Evolutionary conservation across 2,113 vertebrate genomes (phyloP), one percentile per base, ranked within the genome.

Genomic region (Ptilorrhoa leucosticta): DNA sequence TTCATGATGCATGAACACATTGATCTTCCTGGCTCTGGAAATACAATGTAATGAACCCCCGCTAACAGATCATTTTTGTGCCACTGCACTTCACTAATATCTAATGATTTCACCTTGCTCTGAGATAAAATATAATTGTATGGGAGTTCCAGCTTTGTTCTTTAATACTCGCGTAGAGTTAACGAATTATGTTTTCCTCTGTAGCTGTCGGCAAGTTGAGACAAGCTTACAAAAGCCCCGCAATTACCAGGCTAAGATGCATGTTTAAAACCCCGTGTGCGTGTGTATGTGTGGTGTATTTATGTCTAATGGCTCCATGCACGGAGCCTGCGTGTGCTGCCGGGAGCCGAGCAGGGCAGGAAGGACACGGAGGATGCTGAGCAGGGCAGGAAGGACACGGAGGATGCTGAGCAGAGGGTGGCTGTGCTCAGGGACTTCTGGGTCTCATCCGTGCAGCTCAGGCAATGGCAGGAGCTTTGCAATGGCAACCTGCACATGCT

Each of bases 71-170:
- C 98, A 98, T 98, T 98, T 98, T 98, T 98, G 98, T 98, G 98
- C 97, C 96, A 97, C 97, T 96, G 96, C 97, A 98, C 98, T 97
- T 98, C 95, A 92, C 98, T 98, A 98, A 98, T 98, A 98, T 98
- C 98, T 98, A 98, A 98, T 98, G 98, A 98, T 98, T 98, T 98
- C 98, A 98, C 98, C 98, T 98, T 98, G 98, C 96, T 97, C 97
- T 93, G 93, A 97, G 98, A 98, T 98, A 97, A 97, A 97, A 98
- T 96, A 97, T 98, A 98, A 98, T 98, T 98, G 98, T 97, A 97
- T 97, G 98, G 98, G 98, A 98, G 98, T 98, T 98, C 94, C 97
- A 97, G 96, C 97, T 98, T 98, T 97, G 97, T 98, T 98, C 97
- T 97, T 83, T 96, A 97, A 97, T 96, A 92, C 33, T 10, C 18